These are phyloP conservation scores for Excalfactoria chinensis DNA, from an alignment of 2,113 vertebrate genomes.

Conservation along the genomic window DNA sequence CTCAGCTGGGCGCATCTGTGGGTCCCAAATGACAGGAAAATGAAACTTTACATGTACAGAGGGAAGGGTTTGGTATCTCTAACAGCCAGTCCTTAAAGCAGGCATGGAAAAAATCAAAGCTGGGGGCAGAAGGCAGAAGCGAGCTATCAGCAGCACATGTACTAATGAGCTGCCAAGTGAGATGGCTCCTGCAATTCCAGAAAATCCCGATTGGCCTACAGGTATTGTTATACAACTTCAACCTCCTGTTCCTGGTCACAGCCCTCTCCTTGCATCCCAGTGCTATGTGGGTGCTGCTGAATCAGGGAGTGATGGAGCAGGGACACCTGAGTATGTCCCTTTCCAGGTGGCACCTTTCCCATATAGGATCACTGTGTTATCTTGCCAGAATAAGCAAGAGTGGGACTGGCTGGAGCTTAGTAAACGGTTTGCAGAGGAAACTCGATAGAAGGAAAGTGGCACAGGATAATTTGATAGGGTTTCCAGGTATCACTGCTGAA, in stretches of 20 bases:
- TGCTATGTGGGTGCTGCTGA: background rate
- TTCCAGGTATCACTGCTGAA: background rate
- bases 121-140: background rate
- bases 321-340: background rate
- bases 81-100: background rate
- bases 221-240: slow-evolving; percentile 4
- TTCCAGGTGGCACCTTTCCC: background rate
- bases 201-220: background rate
- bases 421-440: background rate
- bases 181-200: background rate
- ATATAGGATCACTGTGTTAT: background rate
- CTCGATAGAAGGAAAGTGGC: background rate
- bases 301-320: background rate
- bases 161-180: background rate
- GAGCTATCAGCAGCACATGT: background rate
- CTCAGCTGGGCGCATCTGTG: background rate
- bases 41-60: background rate
- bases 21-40: background rate
- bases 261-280: background rate
- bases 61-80: background rate
- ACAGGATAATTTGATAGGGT: accelerated
- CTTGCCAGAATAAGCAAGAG: background rate
- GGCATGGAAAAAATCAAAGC: background rate
- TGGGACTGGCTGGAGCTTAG: background rate
- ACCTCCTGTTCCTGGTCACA: background rate